Base-by-base conservation (phyloP, 92 coral and sea anemone genomes). In the Porites cylindrica region DNA sequence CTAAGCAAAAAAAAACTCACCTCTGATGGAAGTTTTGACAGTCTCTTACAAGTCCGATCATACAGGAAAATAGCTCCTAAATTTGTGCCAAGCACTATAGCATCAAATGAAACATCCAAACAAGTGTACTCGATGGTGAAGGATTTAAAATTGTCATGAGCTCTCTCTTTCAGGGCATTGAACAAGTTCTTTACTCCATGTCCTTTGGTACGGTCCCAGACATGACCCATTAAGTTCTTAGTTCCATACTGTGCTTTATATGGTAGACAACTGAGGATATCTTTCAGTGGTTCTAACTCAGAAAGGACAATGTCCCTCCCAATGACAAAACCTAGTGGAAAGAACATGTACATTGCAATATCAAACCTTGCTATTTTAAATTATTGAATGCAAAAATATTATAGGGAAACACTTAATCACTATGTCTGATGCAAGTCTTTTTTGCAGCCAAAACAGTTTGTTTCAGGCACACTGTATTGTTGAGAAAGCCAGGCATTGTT, bases 51-150 rank as follows among this genome's bases (percentile, higher is more conserved):
- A 56, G 87, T 89, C 18, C 96, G 93, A 76, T 95, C 97, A 84
- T 82, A 97, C 56, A 95, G 78, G 82, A 93, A 95, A 10, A 93
- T 83, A 75, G 93, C 86, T 51, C 99, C 99, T 60, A 96, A 74
- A 79, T 88, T 96, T 62, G 95, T 91, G 8, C 99, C 99, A 12
- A 96, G 71, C 21, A 94, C 96, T 18, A 96, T 82, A 7, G 89
- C 98, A 84, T 93, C 89, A 81, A 92, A 90, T 0, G 99, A 95
- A 2, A 89, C 96, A 88, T 96, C 99, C 77, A 96, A 63, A 63
- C 98, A 93, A 13, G 98, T 95, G 81, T 94, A 96, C 1, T 86
- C 90, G 72, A 96, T 87, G 20, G 88, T 81, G 24, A 91, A 50
- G 29, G 88, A 73, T 51, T 89, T 89, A 11, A 89, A 70, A 77